phyloP scores from a whole-genome alignment of 2,113 vertebrate genomes.

The Oenanthe melanoleuca region DNA sequence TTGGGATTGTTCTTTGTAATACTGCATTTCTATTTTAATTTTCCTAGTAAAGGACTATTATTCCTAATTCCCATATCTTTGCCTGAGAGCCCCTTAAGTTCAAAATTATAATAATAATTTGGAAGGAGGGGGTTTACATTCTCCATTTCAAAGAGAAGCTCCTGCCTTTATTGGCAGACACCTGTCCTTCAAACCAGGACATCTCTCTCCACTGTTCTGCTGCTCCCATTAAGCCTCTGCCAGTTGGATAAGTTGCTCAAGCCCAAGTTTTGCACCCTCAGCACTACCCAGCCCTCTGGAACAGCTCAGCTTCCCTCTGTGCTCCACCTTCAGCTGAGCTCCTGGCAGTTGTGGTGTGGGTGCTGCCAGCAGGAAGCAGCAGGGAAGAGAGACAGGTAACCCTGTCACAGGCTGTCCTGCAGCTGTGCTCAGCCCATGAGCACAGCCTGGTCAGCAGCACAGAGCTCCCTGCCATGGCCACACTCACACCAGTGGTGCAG shows the following conservation, averaged over 20 bases:
- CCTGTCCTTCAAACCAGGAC: neutral
- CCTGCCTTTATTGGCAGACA: no score
- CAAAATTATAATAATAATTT: no score
- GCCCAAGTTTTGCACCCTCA: neutral
- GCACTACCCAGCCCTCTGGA: neutral
- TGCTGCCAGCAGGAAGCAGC: neutral
- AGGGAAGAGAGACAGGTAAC: neutral
- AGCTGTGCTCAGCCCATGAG: neutral
- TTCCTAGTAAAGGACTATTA: no score
- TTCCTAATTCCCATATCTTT: no score
- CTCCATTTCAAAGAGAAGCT: no score
- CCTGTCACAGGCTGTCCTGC: neutral
- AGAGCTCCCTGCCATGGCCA: neutral
- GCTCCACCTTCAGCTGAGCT: neutral
- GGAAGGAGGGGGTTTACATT: no score
- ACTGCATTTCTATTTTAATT: no score
- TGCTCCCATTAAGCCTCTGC: neutral
- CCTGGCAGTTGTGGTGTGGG: neutral
- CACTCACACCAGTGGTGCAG: fast-evolving
- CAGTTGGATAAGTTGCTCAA: neutral
- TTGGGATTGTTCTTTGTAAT: no score
- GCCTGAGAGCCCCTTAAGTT: no score
- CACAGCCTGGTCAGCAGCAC: neutral
- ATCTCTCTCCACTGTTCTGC: neutral
- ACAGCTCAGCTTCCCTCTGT: neutral